Conservation (phyloP, 30 jellyfish, hydroid and myxozoan species). For the Turritopsis rubra region DNA sequence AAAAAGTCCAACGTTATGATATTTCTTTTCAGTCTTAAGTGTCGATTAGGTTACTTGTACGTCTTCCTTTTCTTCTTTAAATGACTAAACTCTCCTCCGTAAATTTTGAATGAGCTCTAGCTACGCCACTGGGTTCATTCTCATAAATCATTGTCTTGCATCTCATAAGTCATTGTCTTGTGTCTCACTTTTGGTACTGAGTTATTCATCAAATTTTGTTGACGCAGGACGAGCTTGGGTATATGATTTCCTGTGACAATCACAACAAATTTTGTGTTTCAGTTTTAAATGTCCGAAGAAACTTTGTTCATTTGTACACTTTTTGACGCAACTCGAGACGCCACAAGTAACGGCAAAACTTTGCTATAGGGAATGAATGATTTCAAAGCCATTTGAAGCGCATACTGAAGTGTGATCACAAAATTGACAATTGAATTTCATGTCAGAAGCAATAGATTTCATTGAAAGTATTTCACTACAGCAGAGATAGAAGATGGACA, state of each 20-base stretch:
- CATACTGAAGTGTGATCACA: slow-evolving; percentile 6
- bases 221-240: too few relatives aligned
- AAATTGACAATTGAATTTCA: slow-evolving; percentile 3
- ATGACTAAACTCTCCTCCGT: too few relatives aligned
- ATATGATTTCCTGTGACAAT: neutral
- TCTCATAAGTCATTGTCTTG: slow-evolving; percentile 1
- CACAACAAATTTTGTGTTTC: neutral
- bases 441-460: too few relatives aligned
- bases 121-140: too few relatives aligned
- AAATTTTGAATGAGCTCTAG: too few relatives aligned
- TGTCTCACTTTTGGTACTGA: neutral
- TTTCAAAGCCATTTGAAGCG: neutral
- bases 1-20: too few relatives aligned
- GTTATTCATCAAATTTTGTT: neutral
- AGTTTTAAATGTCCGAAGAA: neutral
- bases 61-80: too few relatives aligned
- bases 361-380: neutral
- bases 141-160: neutral
- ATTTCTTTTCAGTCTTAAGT: too few relatives aligned
- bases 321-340: slow-evolving; percentile 3
- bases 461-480: too few relatives aligned
- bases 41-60: too few relatives aligned
- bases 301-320: neutral
- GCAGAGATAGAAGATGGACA: too few relatives aligned
- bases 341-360: slow-evolving; percentile 7